Base-by-base conservation (phyloP, 2,797 vertebrate genomes). In the Acipenser oxyrinchus region DNA sequence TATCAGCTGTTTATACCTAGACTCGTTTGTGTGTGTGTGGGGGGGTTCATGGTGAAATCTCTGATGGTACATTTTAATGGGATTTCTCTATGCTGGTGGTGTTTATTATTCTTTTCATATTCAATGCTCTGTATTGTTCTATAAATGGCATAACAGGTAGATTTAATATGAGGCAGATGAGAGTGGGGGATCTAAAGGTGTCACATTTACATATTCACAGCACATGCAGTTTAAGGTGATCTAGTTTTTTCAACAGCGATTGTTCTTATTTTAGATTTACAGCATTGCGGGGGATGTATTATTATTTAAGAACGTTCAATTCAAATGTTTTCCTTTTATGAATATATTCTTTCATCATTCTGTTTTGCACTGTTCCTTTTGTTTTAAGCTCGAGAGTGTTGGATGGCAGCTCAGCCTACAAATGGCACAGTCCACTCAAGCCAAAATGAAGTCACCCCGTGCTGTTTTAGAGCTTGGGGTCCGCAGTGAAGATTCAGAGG, bases 341-440 rank as follows among this genome's bases (percentile, higher is more conserved):
- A 37, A 37, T 37, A 37, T 37, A 37, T 37, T 4, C 37, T 5
- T 37, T 37, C 5, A 1, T 37, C 37, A 1, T 37, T 37, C 37
- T 37, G 37, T 37, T 37, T 37, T 4, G 5, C 37, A 37, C 37
- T 71, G 48, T 68, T 60, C 58, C 37, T 53, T 82, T 68, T 88
- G 68, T 84, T 79, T 85, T 65, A 79, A 99, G 96, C 90, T 98
- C 66, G 94, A 95, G 75, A 90, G 86, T 2, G 83, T 96, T 7
- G 92, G 91, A 72, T 99, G 96, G 95, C 93, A 96, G 86, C 88
- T 99, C 78, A 96, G 93, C 82, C 92, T 99, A 81, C 92, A 95
- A 84, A 95, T 98, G 96, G 91, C 91, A 65, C 92, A 93, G 70
- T 94, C 94, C 58, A 85, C 82, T 64, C 93, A 92, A 80, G 90